Percentiles rank a stretch among this genome's conserved stretches.
phyloP scores from a whole-genome alignment of 1,140 invertebrate species.

The Megalonaias nervosa region DNA sequence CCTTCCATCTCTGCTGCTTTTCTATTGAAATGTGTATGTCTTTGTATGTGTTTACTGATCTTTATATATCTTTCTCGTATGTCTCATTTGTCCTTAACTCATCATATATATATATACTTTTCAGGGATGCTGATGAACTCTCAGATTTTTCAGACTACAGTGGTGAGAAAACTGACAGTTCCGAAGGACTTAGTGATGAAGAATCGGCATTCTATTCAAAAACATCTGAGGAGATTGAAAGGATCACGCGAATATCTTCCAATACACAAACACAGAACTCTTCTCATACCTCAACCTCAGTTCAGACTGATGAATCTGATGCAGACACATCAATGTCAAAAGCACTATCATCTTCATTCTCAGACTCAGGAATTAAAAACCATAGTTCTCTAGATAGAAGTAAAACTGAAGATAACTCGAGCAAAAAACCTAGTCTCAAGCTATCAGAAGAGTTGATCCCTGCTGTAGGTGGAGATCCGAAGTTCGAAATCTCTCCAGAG shows the following conservation, averaged over 20 bases:
- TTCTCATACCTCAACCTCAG: slow-evolving; percentile 7
- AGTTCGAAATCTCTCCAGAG: slow-evolving; percentile 59
- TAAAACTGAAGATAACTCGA: slow-evolving; percentile 35
- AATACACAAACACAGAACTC: slow-evolving; percentile 10
- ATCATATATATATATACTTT: slow-evolving; percentile 10
- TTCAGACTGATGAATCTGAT: slow-evolving; percentile 37
- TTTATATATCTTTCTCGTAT: slow-evolving; percentile 2
- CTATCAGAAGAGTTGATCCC: slow-evolving; percentile 51
- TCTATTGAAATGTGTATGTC: not conserved
- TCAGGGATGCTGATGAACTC: slow-evolving; percentile 65
- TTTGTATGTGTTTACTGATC: not conserved
- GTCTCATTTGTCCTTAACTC: not conserved
- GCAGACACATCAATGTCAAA: slow-evolving; percentile 36
- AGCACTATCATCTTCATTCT: slow-evolving; percentile 17
- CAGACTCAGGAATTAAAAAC: slow-evolving; percentile 19
- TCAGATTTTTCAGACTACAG: slow-evolving; percentile 64
- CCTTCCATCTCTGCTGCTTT: not conserved
- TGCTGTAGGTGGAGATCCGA: slow-evolving; percentile 60
- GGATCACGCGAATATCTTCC: slow-evolving; percentile 41
- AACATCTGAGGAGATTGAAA: slow-evolving; percentile 57
- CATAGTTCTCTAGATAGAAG: slow-evolving; percentile 11
- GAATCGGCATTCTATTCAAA: slow-evolving; percentile 57
- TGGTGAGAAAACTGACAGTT: slow-evolving; percentile 19
- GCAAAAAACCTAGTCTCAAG: slow-evolving; percentile 38
- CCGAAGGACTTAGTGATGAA: slow-evolving; percentile 50